Evolutionary conservation across 2,113 vertebrate species (phyloP).

Genomic region (Neogobius melanostomus): DNA sequence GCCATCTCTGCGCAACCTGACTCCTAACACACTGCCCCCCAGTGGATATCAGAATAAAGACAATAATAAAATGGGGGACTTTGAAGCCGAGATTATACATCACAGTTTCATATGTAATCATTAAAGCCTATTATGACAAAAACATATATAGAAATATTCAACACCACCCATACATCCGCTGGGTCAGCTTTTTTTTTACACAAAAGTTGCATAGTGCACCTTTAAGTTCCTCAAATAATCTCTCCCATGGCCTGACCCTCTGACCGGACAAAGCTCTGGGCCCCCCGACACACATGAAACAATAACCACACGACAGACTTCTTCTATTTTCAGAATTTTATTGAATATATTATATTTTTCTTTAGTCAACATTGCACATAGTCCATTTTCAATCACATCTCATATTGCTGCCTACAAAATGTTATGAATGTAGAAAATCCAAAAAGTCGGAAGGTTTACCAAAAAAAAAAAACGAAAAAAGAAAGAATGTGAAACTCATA

Average conservation of each 20-base stretch:
- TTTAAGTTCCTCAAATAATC: no score
- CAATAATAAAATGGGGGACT: no score
- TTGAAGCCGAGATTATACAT: no score
- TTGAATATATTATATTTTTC: slow-evolving; percentile 82
- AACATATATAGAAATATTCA: no score
- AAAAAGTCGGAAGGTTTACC: slow-evolving; percentile 67
- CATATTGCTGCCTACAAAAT: slow-evolving; percentile 86
- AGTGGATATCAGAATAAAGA: no score
- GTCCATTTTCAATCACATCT: slow-evolving; percentile 82
- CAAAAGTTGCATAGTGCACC: no score
- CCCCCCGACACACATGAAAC: background rate
- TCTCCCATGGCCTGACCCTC: background rate
- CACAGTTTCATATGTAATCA: no score
- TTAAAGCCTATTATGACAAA: no score
- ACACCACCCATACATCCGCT: no score
- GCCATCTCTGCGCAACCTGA: no score
- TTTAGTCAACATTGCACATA: slow-evolving; percentile 84
- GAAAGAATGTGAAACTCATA: slow-evolving; percentile 60
- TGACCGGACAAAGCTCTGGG: background rate
- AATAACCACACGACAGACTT: slow-evolving; percentile 10
- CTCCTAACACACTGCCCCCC: no score
- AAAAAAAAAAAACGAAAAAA: slow-evolving; percentile 41
- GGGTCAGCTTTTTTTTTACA: no score
- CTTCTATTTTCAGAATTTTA: slow-evolving; percentile 69
- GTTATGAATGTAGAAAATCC: slow-evolving; percentile 82